Conservation (phyloP, 2,888 invertebrate species). For the Acrobasis suavella region DNA sequence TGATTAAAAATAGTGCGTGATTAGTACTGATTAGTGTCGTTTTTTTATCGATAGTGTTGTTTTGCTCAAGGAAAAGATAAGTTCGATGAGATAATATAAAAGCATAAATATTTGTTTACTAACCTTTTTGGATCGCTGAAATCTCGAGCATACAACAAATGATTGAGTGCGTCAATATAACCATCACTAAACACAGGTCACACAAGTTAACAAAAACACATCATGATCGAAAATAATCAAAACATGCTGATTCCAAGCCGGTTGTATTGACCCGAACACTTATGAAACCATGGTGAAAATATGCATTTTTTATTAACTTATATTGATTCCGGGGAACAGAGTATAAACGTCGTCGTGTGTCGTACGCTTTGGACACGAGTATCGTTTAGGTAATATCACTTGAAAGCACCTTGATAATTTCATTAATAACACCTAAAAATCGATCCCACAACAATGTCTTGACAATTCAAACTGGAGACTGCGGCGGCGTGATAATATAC, state of each 20-base stretch:
- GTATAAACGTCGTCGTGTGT: slow-evolving; percentile 42
- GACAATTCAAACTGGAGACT: slow-evolving; percentile 75
- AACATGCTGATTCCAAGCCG: slow-evolving; percentile 47
- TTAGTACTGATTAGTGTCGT: background rate
- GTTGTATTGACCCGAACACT: slow-evolving; percentile 63
- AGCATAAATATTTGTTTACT: slow-evolving; percentile 59
- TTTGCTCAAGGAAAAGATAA: background rate
- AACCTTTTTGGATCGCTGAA: slow-evolving; percentile 54
- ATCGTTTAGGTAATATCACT: slow-evolving; percentile 65
- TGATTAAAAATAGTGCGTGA: background rate
- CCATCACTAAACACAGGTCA: slow-evolving; percentile 47
- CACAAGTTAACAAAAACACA: slow-evolving; percentile 48
- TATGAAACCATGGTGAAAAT: slow-evolving; percentile 73
- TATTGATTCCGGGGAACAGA: slow-evolving; percentile 67
- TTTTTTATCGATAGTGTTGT: background rate
- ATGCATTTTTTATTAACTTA: slow-evolving; percentile 79
- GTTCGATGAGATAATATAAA: background rate
- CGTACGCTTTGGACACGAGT: slow-evolving; percentile 50
- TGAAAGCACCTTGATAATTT: slow-evolving; percentile 76
- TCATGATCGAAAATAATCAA: slow-evolving; percentile 44
- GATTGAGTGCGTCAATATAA: slow-evolving; percentile 36
- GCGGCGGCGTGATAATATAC: slow-evolving; percentile 71
- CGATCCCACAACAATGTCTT: slow-evolving; percentile 76
- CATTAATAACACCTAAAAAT: slow-evolving; percentile 82
- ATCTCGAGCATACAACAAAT: slow-evolving; percentile 42